Evolutionary conservation across 2,113 vertebrate species (phyloP).

Genomic region (Anarhynchus alexandrinus): DNA sequence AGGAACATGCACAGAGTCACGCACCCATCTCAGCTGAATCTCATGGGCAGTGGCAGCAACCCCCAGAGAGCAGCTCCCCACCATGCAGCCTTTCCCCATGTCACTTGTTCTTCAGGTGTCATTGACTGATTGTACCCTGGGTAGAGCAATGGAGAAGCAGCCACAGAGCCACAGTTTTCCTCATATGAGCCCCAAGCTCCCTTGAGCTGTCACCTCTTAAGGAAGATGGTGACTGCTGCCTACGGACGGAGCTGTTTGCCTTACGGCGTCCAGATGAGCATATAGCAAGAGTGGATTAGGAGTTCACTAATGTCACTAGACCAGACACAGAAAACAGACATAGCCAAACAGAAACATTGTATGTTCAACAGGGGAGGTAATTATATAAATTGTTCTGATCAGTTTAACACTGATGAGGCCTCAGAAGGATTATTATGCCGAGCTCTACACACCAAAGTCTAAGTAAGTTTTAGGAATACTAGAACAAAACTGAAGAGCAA

Average conservation of each 20-base stretch:
- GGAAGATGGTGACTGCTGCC: not conserved
- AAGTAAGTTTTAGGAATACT: not conserved
- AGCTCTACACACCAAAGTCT: not conserved
- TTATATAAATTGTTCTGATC: not conserved
- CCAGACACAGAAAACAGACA: not conserved
- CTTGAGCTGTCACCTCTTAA: not conserved
- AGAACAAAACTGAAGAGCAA: not conserved
- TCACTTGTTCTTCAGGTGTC: not conserved
- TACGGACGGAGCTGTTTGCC: not conserved
- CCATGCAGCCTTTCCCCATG: not conserved
- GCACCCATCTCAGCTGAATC: not conserved
- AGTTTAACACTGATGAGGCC: not conserved
- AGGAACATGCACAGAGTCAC: not conserved
- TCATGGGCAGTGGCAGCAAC: not conserved
- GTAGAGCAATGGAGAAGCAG: not conserved
- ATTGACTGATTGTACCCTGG: not conserved
- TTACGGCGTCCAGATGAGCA: fast-evolving
- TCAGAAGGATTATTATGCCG: not conserved
- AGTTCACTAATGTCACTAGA: not conserved
- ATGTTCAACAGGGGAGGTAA: not conserved
- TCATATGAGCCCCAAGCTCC: not conserved
- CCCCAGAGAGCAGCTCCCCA: fast-evolving
- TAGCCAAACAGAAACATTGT: not conserved
- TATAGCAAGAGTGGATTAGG: not conserved
- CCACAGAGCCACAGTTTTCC: not conserved